phyloP scores from a whole-genome alignment of 2,113 vertebrate genomes.

The Calyptomena viridis region DNA sequence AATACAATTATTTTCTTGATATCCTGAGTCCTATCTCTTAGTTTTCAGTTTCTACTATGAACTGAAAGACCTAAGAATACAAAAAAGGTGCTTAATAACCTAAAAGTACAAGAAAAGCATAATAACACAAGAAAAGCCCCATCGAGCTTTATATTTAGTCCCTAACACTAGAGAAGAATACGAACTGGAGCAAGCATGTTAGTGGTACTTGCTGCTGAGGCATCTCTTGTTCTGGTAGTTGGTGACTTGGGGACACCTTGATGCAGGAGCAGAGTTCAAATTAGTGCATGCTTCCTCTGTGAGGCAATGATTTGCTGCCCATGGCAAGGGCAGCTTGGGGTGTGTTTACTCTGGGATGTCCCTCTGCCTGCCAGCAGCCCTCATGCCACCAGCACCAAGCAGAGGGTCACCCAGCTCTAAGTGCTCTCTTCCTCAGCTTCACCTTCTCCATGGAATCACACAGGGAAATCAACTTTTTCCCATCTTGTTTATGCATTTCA shows the following conservation, averaged over 20 bases:
- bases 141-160: background rate
- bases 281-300: background rate
- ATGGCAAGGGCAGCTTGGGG: background rate
- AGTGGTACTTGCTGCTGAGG: background rate
- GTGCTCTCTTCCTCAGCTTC: background rate
- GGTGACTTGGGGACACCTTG: background rate
- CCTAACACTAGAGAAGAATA: background rate
- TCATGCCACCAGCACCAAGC: background rate
- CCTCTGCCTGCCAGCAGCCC: background rate
- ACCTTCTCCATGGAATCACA: background rate
- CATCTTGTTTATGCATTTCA: background rate
- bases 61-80: background rate
- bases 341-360: background rate
- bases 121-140: background rate
- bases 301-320: background rate
- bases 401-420: fast-evolving
- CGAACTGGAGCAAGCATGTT: background rate
- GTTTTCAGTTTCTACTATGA: background rate
- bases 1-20: background rate
- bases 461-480: background rate
- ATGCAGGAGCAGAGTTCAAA: background rate
- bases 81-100: background rate
- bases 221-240: background rate
- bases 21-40: background rate
- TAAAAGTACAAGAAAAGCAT: background rate